A percentile compares a stretch with the other conserved stretches of the same genome.
Conservation (phyloP, 2,888 invertebrate genomes). For the Dusona sp. region DNA sequence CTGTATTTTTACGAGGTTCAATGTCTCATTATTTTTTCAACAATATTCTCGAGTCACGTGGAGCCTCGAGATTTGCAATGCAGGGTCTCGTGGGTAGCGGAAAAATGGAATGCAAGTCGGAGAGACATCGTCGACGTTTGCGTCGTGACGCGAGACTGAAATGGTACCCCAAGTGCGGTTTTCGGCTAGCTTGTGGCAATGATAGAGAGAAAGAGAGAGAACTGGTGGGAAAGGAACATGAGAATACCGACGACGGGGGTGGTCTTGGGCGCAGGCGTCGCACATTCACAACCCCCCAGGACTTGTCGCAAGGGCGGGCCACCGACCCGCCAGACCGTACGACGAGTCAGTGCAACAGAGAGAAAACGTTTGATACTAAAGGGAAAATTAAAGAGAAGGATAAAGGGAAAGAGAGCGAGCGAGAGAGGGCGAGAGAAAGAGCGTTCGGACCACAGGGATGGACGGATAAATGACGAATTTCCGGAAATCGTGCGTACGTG, state of each 20-base stretch:
- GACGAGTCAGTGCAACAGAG: conserved; percentile 52
- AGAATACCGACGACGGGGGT: conserved; percentile 59
- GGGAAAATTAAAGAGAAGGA: conserved; percentile 6
- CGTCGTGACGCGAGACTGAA: conserved; percentile 78
- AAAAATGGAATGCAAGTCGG: conserved; percentile 56
- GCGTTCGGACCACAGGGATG: conserved; percentile 64
- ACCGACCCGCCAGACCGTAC: conserved; percentile 63
- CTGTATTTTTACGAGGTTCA: conserved; percentile 6
- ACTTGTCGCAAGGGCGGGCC: conserved; percentile 70
- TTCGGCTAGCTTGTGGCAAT: conserved; percentile 68
- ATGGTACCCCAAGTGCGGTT: conserved; percentile 72
- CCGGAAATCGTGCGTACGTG: conserved; percentile 78
- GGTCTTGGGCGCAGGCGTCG: conserved; percentile 76
- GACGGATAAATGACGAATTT: conserved; percentile 80
- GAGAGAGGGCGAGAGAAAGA: conserved; percentile 40
- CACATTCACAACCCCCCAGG: conserved; percentile 68
- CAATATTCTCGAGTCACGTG: conserved; percentile 67
- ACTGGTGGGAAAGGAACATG: conserved; percentile 9
- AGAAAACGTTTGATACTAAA: conserved; percentile 37
- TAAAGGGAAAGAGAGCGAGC: conserved; percentile 7
- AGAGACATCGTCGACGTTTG: conserved; percentile 73
- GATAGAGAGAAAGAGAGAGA: conserved; percentile 37
- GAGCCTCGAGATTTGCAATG: conserved; percentile 41
- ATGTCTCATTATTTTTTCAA: neutral
- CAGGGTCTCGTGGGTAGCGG: conserved; percentile 17